A percentile compares a stretch with the other conserved stretches of the same genome.
phyloP scores from a whole-genome alignment of 2,113 vertebrate species.

The Nycticebus coucang region DNA sequence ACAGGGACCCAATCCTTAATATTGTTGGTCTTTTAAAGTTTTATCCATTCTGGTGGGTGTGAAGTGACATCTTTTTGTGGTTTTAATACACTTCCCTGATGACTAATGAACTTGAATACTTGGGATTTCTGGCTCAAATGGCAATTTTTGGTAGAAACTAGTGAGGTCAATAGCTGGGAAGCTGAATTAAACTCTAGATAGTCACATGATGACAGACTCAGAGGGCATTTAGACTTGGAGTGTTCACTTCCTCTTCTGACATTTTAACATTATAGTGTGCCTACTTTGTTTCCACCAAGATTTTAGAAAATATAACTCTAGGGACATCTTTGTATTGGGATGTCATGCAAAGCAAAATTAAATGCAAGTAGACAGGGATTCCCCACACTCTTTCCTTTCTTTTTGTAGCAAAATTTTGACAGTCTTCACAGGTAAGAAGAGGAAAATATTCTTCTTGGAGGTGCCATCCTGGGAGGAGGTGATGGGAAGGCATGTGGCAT shows the following conservation, averaged over 20 bases:
- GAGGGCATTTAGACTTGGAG: neutral
- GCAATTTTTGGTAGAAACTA: neutral
- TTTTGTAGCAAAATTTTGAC: neutral
- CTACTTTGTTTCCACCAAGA: neutral
- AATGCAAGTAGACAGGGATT: neutral
- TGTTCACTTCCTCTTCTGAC: neutral
- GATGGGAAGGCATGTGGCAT: neutral
- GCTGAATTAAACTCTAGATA: neutral
- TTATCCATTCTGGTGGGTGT: neutral
- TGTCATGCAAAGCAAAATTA: slow-evolving; percentile 2
- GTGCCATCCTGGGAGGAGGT: neutral
- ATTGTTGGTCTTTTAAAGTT: neutral
- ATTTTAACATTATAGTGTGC: neutral
- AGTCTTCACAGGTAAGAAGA: neutral
- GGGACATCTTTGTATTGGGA: neutral
- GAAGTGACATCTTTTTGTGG: neutral
- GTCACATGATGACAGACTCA: neutral
- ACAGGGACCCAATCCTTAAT: neutral
- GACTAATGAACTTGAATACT: neutral
- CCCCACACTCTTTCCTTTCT: neutral
- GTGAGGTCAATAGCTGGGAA: neutral
- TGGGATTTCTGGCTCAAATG: slow-evolving; percentile 4
- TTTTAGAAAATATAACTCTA: neutral
- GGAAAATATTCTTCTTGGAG: neutral
- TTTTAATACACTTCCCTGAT: neutral